These are phyloP conservation scores for Smithornis capensis DNA, from an alignment of 2,113 vertebrate species.

Conservation along the genomic window DNA sequence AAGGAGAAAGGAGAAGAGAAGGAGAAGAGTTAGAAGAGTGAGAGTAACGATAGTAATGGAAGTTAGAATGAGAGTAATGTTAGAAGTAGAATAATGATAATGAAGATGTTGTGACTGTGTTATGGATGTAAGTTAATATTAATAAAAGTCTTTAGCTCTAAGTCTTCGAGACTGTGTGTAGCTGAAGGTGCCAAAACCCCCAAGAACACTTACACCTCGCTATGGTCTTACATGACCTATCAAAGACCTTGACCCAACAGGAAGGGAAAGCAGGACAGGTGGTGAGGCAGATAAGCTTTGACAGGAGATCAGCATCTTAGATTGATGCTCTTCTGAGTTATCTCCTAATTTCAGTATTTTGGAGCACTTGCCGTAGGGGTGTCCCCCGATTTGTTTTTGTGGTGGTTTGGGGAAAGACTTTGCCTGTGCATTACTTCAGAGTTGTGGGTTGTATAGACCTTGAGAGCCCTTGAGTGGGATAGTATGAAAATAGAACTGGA, in stretches of 20 bases:
- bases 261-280: background rate
- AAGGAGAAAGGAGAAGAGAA: too few species aligned
- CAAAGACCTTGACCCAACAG: accelerated
- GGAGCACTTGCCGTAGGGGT: background rate
- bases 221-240: background rate
- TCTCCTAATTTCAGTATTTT: background rate
- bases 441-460: background rate
- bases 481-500: background rate
- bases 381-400: background rate
- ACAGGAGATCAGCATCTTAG: background rate
- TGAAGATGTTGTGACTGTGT: too few species aligned
- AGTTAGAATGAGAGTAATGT: too few species aligned
- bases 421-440: background rate
- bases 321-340: background rate
- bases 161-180: too few species aligned
- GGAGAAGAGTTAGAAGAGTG: too few species aligned
- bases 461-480: background rate
- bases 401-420: background rate
- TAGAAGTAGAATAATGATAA: too few species aligned
- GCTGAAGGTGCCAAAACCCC: too few species aligned
- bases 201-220: too few species aligned
- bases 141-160: too few species aligned
- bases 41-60: too few species aligned
- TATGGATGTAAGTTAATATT: too few species aligned
- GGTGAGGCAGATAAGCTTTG: background rate